phyloP scores from a whole-genome alignment of 2,797 vertebrate genomes.

The Rhyacichthys aspro region DNA sequence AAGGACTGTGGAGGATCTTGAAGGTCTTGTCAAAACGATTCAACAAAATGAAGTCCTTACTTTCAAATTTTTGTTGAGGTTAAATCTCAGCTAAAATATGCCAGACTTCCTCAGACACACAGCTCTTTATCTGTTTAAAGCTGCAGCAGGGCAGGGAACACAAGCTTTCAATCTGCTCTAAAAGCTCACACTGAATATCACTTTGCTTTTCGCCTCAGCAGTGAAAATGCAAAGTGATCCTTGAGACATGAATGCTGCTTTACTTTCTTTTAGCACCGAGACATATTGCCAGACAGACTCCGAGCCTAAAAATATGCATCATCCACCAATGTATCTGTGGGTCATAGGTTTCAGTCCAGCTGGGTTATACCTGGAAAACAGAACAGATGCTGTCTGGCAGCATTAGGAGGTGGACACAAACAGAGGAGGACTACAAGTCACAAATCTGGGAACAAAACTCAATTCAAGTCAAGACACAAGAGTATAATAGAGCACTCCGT shows the following conservation, averaged over 20 bases:
- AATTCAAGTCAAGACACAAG: too few relatives aligned
- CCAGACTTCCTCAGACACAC: slow-evolving; percentile 10
- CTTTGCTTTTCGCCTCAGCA: slow-evolving; percentile 14
- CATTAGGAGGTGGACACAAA: slow-evolving; percentile 6
- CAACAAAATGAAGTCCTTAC: too few relatives aligned
- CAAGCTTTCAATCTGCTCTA: background rate
- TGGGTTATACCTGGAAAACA: slow-evolving; percentile 1
- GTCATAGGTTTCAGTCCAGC: slow-evolving; percentile 20
- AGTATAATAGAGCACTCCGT: too few relatives aligned
- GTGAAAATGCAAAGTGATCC: slow-evolving; percentile 24
- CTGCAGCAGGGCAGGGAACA: slow-evolving; percentile 9
- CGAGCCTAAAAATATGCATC: slow-evolving; percentile 23
- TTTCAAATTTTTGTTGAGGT: slow-evolving; percentile 18
- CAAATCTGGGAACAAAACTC: too few relatives aligned
- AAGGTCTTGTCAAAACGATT: too few relatives aligned
- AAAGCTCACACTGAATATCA: background rate
- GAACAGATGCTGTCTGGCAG: slow-evolving; percentile 23
- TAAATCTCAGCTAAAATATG: slow-evolving; percentile 6
- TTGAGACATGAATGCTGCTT: background rate
- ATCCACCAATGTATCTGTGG: slow-evolving; percentile 6
- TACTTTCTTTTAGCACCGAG: background rate
- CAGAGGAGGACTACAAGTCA: too few relatives aligned
- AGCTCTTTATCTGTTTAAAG: slow-evolving; percentile 26
- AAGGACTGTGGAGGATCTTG: too few relatives aligned
- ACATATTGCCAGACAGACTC: slow-evolving; percentile 2